These are phyloP conservation scores for Ranitomeya imitator DNA, from an alignment of 2,113 vertebrate genomes.

Conservation along the genomic window DNA sequence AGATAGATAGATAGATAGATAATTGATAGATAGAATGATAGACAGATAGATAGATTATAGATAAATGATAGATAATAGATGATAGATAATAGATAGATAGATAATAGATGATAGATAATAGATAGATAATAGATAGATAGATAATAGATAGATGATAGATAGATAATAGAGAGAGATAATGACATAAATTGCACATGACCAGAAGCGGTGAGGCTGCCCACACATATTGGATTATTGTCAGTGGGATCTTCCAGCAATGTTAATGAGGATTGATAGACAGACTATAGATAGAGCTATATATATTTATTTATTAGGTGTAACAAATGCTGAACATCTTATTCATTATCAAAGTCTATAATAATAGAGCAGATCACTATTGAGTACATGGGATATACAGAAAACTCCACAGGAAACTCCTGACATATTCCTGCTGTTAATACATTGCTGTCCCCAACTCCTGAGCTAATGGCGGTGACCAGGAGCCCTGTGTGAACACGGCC, in stretches of 20 bases:
- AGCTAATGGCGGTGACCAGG: background rate
- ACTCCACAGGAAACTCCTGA: background rate
- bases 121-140: too few relatives aligned
- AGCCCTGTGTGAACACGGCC: background rate
- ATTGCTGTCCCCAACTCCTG: background rate
- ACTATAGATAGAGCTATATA: background rate
- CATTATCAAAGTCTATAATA: background rate
- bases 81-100: background rate
- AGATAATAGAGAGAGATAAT: background rate
- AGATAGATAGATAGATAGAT: too few relatives aligned
- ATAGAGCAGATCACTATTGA: background rate
- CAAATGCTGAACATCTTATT: too few relatives aligned
- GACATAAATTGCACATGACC: too few relatives aligned
- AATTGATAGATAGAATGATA: too few relatives aligned
- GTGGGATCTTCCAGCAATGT: too few relatives aligned
- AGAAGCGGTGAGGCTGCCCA: too few relatives aligned
- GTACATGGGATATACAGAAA: background rate
- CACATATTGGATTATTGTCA: too few relatives aligned
- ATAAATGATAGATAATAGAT: too few relatives aligned
- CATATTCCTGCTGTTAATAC: background rate
- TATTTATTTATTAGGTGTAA: too few relatives aligned
- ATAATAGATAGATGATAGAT: background rate
- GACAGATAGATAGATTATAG: too few relatives aligned
- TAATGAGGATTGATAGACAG: background rate
- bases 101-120: background rate